These are phyloP conservation scores for Mus minutoides DNA, from an alignment of 2,797 vertebrate species.

Conservation along the genomic window DNA sequence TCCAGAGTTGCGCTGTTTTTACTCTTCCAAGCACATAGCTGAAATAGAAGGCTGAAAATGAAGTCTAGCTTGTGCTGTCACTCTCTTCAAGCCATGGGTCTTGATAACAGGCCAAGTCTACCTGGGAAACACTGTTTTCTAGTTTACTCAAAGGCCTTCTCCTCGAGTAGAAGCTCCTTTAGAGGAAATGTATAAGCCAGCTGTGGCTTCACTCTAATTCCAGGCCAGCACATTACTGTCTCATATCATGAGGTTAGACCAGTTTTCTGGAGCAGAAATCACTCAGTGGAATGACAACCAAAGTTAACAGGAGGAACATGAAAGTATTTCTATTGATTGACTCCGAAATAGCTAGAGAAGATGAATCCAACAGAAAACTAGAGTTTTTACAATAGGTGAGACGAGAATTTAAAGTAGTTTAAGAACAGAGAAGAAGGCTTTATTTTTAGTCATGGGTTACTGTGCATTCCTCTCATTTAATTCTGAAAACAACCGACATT, in stretches of 20 bases:
- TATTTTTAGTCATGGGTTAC: neutral
- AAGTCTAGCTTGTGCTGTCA: neutral
- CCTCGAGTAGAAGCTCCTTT: neutral
- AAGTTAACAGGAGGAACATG: neutral
- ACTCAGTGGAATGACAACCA: neutral
- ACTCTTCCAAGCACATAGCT: neutral
- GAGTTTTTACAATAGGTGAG: neutral
- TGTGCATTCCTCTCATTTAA: conserved; percentile 55
- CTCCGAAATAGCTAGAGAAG: conserved; percentile 6
- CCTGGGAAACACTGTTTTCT: neutral
- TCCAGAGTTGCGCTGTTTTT: neutral
- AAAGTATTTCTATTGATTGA: neutral
- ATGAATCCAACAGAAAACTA: neutral
- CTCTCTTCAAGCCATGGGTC: neutral
- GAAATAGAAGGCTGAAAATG: neutral
- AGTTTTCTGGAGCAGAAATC: neutral
- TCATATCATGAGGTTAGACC: neutral
- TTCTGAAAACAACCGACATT: conserved; percentile 39
- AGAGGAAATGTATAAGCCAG: neutral
- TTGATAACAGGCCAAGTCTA: neutral
- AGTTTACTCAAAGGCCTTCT: neutral
- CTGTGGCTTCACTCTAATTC: conserved; percentile 1
- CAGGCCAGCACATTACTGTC: neutral
- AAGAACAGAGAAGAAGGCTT: conserved; percentile 8
- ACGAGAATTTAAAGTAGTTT: neutral